Percentiles rank a stretch among this genome's conserved stretches.
phyloP scores from a whole-genome alignment of 1,140 invertebrate genomes.

The Sitobion miscanthi region DNA sequence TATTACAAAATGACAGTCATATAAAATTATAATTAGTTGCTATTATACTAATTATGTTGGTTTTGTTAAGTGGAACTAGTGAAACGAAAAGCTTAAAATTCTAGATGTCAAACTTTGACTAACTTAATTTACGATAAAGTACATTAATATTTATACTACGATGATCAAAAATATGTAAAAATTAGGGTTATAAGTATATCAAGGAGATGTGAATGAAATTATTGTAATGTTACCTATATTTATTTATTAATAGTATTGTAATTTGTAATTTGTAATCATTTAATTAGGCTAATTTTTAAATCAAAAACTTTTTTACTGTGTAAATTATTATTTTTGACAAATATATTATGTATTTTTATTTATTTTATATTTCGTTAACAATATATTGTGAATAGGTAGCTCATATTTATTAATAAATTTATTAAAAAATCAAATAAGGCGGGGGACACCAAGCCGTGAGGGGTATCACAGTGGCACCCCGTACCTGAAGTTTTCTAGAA shows the following conservation, averaged over 20 bases:
- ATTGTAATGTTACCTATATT: constrained; percentile 30
- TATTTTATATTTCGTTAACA: constrained; percentile 22
- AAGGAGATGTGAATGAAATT: background rate
- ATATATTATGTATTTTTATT: constrained; percentile 15
- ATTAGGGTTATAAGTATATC: background rate
- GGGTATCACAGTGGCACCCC: fast-evolving
- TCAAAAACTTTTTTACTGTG: constrained; percentile 34
- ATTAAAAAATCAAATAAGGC: background rate
- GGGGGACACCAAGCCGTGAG: too few relatives aligned
- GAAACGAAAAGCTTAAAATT: background rate
- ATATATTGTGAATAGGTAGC: background rate
- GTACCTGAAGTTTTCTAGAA: background rate
- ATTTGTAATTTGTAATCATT: background rate
- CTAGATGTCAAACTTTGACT: background rate
- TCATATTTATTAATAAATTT: background rate
- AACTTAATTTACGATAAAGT: background rate
- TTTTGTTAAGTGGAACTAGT: background rate
- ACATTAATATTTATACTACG: background rate
- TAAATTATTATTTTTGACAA: constrained; percentile 27
- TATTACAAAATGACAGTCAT: constrained; percentile 2
- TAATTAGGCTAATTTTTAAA: constrained; percentile 18
- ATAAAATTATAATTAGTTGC: constrained; percentile 23
- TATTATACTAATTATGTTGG: background rate
- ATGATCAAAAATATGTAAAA: constrained; percentile 13
- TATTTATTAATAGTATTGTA: constrained; percentile 32